Evolutionary conservation across 2,113 vertebrate species (phyloP).

Genomic region (Miniopterus natalensis): DNA sequence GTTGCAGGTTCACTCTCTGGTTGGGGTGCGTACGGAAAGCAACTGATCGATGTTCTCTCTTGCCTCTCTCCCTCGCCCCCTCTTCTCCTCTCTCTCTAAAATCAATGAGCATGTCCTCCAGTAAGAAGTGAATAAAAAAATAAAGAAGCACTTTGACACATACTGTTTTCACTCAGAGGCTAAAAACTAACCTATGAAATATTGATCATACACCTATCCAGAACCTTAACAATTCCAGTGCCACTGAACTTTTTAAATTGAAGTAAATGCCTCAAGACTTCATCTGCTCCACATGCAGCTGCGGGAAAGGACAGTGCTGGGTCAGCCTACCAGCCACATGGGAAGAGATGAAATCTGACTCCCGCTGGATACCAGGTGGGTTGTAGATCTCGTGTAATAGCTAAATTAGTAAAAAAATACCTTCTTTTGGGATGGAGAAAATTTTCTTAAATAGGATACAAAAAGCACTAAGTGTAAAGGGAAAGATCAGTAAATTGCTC

Average conservation of each 20-base stretch:
- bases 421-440: neutral
- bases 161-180: slow-evolving; percentile 3
- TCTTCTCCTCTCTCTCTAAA: no score
- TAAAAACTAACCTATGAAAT: neutral
- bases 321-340: neutral
- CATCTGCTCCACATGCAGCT: neutral
- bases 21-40: no score
- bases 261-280: neutral
- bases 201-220: neutral
- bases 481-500: neutral
- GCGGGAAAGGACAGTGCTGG: neutral
- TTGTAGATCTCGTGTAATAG: neutral
- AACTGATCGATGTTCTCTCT: no score
- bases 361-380: neutral
- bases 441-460: neutral
- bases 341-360: neutral
- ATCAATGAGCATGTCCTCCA: no score
- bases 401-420: neutral
- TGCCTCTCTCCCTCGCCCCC: no score
- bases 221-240: neutral
- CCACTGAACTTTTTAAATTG: neutral
- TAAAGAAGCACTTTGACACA: neutral
- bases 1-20: no score
- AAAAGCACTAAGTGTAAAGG: neutral
- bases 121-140: no score